Evolutionary conservation across 2,113 vertebrate genomes (phyloP).

Genomic region (Prochilodus magdalenae): DNA sequence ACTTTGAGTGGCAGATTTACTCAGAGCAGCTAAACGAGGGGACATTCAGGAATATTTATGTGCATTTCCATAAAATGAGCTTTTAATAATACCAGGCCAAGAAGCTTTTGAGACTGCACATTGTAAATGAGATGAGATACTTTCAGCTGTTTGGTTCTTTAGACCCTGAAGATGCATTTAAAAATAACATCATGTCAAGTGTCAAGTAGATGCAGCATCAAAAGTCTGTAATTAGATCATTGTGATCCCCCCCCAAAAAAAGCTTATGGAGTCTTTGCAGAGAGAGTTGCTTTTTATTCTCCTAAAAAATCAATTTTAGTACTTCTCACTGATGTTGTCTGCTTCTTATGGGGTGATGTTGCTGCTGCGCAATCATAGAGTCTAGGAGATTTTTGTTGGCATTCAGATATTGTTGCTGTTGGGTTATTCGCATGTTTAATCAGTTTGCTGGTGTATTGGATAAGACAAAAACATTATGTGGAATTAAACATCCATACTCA

Average conservation of each 20-base stretch:
- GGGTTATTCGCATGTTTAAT: too few species aligned
- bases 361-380: too few species aligned
- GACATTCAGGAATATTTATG: slow-evolving; percentile 17
- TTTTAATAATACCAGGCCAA: slow-evolving; percentile 29
- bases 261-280: background rate
- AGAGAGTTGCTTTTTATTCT: background rate
- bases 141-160: slow-evolving; percentile 22
- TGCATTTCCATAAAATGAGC: background rate
- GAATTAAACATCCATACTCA: too few species aligned
- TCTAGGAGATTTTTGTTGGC: too few species aligned
- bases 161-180: slow-evolving; percentile 37
- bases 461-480: too few species aligned
- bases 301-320: background rate
- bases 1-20: slow-evolving; percentile 26
- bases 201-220: slow-evolving; percentile 32
- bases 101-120: slow-evolving; percentile 19
- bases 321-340: background rate
- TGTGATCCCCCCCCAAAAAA: background rate
- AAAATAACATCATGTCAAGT: slow-evolving; percentile 38
- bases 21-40: slow-evolving; percentile 9
- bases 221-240: slow-evolving; percentile 23
- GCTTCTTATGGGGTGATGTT: too few species aligned
- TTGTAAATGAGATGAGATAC: slow-evolving; percentile 12
- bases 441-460: too few species aligned
- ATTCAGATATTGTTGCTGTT: too few species aligned